Conservation (phyloP, 2,797 vertebrate genomes). For the Phalanger gymnotis region DNA sequence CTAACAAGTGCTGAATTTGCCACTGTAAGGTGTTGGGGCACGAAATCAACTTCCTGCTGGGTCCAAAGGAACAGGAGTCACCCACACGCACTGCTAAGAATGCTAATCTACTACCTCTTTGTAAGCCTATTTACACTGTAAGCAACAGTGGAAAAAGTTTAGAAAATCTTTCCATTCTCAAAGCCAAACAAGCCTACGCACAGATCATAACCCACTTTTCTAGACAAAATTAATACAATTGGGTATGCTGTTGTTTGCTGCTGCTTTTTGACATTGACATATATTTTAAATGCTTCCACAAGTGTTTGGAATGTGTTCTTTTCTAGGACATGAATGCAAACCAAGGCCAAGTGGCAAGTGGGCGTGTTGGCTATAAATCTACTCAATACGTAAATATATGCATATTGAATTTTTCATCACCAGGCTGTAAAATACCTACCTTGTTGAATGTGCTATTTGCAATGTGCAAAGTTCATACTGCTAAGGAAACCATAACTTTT, state of each 20-base stretch:
- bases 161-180: slow-evolving; percentile 47
- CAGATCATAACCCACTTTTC: slow-evolving; percentile 53
- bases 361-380: slow-evolving; percentile 68
- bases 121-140: no score
- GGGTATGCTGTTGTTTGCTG: slow-evolving; percentile 19
- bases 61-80: slow-evolving; percentile 29
- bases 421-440: slow-evolving; percentile 63
- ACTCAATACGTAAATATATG: slow-evolving; percentile 67
- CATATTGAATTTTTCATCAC: slow-evolving; percentile 75
- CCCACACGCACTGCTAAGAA: slow-evolving; percentile 2
- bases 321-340: slow-evolving; percentile 66
- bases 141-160: no score
- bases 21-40: background rate
- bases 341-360: slow-evolving; percentile 66
- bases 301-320: slow-evolving; percentile 72
- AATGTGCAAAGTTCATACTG: slow-evolving; percentile 62
- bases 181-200: slow-evolving; percentile 34
- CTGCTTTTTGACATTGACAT: slow-evolving; percentile 65
- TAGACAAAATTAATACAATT: slow-evolving; percentile 48
- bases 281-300: slow-evolving; percentile 67
- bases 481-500: slow-evolving; percentile 63
- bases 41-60: background rate
- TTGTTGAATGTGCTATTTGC: slow-evolving; percentile 68
- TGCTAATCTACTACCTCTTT: background rate
- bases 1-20: slow-evolving; percentile 15